These are phyloP conservation scores for Altica lythri DNA, from an alignment of 2,888 invertebrate species.

Conservation along the genomic window DNA sequence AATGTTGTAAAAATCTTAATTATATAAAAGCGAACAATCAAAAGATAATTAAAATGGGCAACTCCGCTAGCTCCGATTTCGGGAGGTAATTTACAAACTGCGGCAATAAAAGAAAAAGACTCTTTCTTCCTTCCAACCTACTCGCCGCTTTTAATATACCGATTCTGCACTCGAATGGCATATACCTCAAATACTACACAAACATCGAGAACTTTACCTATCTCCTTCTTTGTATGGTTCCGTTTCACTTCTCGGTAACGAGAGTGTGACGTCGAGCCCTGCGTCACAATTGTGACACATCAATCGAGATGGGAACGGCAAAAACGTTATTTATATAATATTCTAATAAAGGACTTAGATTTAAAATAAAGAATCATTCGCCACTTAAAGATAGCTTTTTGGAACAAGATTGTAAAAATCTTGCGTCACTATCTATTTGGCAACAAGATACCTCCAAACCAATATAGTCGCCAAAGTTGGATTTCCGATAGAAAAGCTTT, in stretches of 20 bases:
- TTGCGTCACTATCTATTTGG: too few species aligned
- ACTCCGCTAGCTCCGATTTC: constrained; percentile 6
- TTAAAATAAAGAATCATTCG: too few species aligned
- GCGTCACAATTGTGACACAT: constrained; percentile 42
- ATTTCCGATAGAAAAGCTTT: too few species aligned
- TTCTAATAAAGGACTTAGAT: too few species aligned
- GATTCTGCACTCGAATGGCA: constrained; percentile 15
- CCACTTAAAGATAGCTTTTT: too few species aligned
- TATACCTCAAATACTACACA: constrained; percentile 20
- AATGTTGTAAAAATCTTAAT: too few species aligned
- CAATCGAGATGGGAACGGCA: not conserved
- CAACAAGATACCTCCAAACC: too few species aligned
- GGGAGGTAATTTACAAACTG: constrained; percentile 11
- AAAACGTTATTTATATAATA: too few species aligned
- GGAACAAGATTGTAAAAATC: too few species aligned
- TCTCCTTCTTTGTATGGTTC: constrained; percentile 22
- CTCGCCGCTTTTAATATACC: constrained; percentile 19
- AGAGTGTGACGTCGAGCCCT: constrained; percentile 40
- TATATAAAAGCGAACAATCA: constrained; percentile 11
- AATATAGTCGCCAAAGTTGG: too few species aligned
- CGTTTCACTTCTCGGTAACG: constrained; percentile 33
- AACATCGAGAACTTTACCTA: constrained; percentile 20
- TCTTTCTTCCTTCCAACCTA: constrained; percentile 3
- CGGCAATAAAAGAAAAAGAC: constrained; percentile 11
- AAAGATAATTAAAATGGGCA: constrained; percentile 11